These are phyloP conservation scores for Chlamydotis undulata DNA, from an alignment of 2,113 vertebrate species.

Conservation along the genomic window DNA sequence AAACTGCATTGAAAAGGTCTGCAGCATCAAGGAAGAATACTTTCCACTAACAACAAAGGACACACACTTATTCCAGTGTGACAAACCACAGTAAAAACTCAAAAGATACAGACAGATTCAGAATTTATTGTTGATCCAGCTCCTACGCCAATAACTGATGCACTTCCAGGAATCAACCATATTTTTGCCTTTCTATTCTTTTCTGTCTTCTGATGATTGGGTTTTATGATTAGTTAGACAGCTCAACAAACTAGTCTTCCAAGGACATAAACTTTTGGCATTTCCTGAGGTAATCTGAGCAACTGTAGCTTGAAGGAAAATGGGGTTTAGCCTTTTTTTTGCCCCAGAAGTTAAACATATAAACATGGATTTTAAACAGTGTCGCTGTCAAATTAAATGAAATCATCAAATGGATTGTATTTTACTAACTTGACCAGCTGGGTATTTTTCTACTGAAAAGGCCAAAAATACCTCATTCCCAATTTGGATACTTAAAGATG, in stretches of 20 bases:
- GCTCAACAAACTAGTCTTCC: neutral
- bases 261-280: neutral
- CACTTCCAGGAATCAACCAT: neutral
- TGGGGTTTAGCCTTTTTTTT: neutral
- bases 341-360: neutral
- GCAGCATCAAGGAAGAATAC: neutral
- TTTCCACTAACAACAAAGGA: neutral
- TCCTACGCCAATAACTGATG: neutral
- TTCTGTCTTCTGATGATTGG: neutral
- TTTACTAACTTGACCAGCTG: neutral
- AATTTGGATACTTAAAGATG: neutral
- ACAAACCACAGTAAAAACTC: neutral
- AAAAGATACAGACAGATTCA: neutral
- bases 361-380: neutral
- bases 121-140: neutral
- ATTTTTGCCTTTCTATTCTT: neutral
- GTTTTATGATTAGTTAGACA: neutral
- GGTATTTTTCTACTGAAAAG: neutral
- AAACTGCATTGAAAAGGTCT: neutral
- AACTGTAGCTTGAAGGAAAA: neutral
- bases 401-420: neutral
- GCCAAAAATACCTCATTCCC: neutral
- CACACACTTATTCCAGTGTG: neutral
- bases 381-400: neutral
- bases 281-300: neutral